Percentiles rank a stretch among this genome's conserved stretches.
Evolutionary conservation across 2,888 invertebrate genomes (phyloP).

Genomic region (Andrena dorsata): DNA sequence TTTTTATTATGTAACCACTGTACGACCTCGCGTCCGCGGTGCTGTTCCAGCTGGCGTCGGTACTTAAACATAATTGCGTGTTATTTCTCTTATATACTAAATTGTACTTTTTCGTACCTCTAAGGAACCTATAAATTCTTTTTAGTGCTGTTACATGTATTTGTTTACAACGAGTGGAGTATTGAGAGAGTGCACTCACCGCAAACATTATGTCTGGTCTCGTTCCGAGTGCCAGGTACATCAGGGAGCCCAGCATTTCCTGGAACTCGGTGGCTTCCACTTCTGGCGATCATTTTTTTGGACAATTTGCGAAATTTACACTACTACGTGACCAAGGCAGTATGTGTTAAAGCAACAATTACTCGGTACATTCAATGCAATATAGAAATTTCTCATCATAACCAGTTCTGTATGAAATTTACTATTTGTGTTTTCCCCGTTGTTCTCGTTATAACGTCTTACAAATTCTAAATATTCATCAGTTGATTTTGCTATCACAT

Average conservation of each 20-base stretch:
- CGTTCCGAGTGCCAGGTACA: not conserved
- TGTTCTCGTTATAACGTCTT: too few species aligned
- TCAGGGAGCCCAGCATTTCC: not conserved
- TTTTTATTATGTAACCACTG: not conserved
- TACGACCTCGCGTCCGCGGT: not conserved
- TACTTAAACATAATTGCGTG: not conserved
- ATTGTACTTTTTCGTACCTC: not conserved
- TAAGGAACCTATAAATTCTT: conserved; percentile 4
- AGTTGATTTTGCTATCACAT: too few species aligned
- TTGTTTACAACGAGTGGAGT: not conserved
- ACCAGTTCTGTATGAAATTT: too few species aligned
- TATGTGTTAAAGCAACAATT: not conserved
- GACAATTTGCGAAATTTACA: not conserved
- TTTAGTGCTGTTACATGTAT: not conserved
- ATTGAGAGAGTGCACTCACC: not conserved
- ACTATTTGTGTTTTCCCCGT: too few species aligned
- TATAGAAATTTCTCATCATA: too few species aligned
- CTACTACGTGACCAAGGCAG: not conserved
- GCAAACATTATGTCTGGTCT: not conserved
- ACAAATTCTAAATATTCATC: too few species aligned
- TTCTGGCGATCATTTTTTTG: not conserved
- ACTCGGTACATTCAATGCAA: not conserved
- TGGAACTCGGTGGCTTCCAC: not conserved
- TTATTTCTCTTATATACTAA: conserved; percentile 2
- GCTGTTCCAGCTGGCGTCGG: conserved; percentile 2